Evolutionary conservation across 35 echinoderm and acorn worm genomes (phyloP), one percentile per base, ranked within the genome.

Genomic region (Apostichopus japonicus): DNA sequence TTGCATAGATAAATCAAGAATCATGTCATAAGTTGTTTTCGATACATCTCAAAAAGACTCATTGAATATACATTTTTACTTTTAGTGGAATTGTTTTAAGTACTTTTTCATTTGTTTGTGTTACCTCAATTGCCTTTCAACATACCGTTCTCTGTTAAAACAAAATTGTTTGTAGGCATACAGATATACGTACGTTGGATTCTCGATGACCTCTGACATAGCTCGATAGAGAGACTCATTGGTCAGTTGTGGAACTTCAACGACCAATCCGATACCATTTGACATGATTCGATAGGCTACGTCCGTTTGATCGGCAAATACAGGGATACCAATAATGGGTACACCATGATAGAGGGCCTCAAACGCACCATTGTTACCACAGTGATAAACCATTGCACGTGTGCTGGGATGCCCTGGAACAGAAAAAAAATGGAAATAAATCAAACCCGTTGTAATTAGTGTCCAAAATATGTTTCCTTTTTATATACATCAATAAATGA

Each of bases 301-400:
- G 51, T 94, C 93, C 51, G 90, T 92, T 62, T 95, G 94, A 88
- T 95, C 94, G 6, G 72, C 90, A 65, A 92, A 72, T 1, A 95
- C 52, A 13, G 94, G 94, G 33, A 95, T 7, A 16, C 70, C 90
- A 24, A 95, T 56, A 54, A 95, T 89, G 2, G 94, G 94, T 16
- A 95, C 86, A 6, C 90, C 94, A 83, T 95, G 94, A 81, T 92
- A 95, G 19, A 95, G 77, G 58, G 94, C 94, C 54, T 95, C 94
- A 80, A 88, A 95, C 4, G 90, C 94, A 25, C 94, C 94, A 76
- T 95, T 95, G 73, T 92, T 77, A 44, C 94, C 94, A 24, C 90
- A 76, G 33, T 95, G 94, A 58, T 78, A 87, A 25, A 95, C 90
- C 72, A 95, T 75, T 55, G 80, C 90, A 10, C 72, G 81, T 17